A percentile compares a stretch with the other conserved stretches of the same genome.
phyloP scores from a whole-genome alignment of 2,113 vertebrate genomes.

The Prolemur simus region DNA sequence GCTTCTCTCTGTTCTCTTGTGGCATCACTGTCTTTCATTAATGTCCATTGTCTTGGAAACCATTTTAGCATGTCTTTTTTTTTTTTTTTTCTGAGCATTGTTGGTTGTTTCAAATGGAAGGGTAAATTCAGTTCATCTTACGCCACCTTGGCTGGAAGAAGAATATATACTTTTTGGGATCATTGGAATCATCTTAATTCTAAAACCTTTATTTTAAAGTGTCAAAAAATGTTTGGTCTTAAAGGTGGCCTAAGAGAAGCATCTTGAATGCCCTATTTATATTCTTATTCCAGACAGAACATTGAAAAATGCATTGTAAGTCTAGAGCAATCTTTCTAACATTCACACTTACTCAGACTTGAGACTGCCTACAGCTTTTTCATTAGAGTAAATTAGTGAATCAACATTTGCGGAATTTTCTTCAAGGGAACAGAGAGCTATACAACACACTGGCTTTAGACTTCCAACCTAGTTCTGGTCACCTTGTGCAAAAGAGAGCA shows the following conservation, averaged over 20 bases:
- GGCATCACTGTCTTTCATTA: not conserved
- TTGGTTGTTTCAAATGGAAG: not conserved
- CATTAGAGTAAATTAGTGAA: conserved; percentile 49
- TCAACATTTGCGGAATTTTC: not conserved
- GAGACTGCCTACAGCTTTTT: conserved; percentile 49
- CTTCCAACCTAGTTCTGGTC: not conserved
- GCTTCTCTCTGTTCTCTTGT: not conserved
- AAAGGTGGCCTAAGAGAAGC: conserved; percentile 33
- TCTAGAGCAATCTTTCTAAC: conserved; percentile 40
- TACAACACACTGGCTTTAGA: not conserved
- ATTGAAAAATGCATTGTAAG: conserved; percentile 27
- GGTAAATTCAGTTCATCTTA: not conserved
- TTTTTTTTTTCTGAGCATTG: not conserved
- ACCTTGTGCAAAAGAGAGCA: not conserved
- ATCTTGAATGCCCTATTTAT: conserved; percentile 21
- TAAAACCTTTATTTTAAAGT: conserved; percentile 38
- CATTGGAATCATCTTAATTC: conserved; percentile 28
- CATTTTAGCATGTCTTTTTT: not conserved
- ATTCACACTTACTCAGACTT: not conserved
- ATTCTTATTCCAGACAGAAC: conserved; percentile 33
- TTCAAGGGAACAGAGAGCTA: conserved; percentile 27
- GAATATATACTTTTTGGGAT: not conserved
- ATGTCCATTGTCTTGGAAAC: not conserved
- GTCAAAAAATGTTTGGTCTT: conserved; percentile 52
- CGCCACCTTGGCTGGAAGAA: not conserved